phyloP scores from a whole-genome alignment of 2,797 vertebrate species.

The Gorsachius magnificus region DNA sequence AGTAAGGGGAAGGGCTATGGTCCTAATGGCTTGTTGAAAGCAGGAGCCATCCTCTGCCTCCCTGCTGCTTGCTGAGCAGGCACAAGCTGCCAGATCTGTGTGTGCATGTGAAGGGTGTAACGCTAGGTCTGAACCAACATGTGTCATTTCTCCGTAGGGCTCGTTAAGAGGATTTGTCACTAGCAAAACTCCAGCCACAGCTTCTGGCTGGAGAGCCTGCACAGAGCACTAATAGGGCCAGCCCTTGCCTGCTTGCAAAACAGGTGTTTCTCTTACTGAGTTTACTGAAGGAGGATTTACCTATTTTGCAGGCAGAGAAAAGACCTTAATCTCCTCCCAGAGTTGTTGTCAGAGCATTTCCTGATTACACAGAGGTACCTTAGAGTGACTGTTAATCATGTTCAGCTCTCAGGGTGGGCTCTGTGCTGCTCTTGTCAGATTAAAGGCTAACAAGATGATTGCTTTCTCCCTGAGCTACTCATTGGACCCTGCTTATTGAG shows the following conservation, averaged over 20 bases:
- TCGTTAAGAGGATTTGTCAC: not conserved
- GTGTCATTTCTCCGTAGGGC: not conserved
- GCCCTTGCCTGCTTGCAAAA: not conserved
- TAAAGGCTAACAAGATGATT: constrained; percentile 46
- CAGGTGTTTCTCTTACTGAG: not conserved
- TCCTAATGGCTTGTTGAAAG: not conserved
- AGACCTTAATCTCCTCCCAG: constrained; percentile 5
- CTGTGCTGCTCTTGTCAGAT: constrained; percentile 23
- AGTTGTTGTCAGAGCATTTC: constrained; percentile 27
- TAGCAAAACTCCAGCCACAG: not conserved
- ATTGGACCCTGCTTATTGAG: not conserved
- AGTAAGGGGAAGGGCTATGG: not conserved
- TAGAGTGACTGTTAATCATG: constrained; percentile 24
- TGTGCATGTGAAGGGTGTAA: not conserved
- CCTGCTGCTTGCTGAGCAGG: not conserved
- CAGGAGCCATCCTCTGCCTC: not conserved
- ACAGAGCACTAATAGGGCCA: not conserved
- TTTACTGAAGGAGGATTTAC: not conserved
- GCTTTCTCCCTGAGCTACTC: not conserved
- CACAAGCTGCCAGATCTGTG: not conserved
- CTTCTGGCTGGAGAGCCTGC: not conserved
- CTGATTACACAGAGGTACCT: constrained; percentile 11
- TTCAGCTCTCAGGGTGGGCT: not conserved
- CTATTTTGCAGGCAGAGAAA: not conserved
- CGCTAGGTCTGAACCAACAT: not conserved